Evolutionary conservation across 2,888 invertebrate species (phyloP).

Genomic region (Synergus itoensis): DNA sequence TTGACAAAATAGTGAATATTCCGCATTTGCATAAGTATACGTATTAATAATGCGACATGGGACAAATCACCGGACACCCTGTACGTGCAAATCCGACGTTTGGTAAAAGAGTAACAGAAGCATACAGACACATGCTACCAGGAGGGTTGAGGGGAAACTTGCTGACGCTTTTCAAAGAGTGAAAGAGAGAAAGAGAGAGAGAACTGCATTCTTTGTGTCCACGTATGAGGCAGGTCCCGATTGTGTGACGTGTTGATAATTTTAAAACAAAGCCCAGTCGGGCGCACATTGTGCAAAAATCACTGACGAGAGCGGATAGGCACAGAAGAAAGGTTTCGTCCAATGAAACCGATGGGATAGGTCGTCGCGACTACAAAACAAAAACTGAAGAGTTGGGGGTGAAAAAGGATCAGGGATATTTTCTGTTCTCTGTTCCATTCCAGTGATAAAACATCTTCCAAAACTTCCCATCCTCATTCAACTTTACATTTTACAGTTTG

Average conservation of each 20-base stretch:
- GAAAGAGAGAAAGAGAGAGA: slow-evolving; percentile 50
- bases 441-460: slow-evolving; percentile 23
- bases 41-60: background rate
- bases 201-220: slow-evolving; percentile 67
- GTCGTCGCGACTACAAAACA: slow-evolving; percentile 31
- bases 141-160: background rate
- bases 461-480: slow-evolving; percentile 8
- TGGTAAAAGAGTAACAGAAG: slow-evolving; percentile 47
- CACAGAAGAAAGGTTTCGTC: slow-evolving; percentile 25
- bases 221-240: slow-evolving; percentile 65
- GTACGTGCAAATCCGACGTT: slow-evolving; percentile 27
- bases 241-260: slow-evolving; percentile 77
- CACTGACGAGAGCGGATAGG: slow-evolving; percentile 38
- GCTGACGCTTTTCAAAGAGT: slow-evolving; percentile 24
- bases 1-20: too few species aligned
- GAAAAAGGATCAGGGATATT: slow-evolving; percentile 12
- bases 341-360: slow-evolving; percentile 37
- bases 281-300: slow-evolving; percentile 36
- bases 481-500: slow-evolving; percentile 2
- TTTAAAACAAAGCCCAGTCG: slow-evolving; percentile 54
- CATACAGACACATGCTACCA: slow-evolving; percentile 39
- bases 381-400: slow-evolving; percentile 14
- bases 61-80: slow-evolving; percentile 14
- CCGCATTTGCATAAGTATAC: too few species aligned
- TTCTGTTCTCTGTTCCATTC: slow-evolving; percentile 15